phyloP scores from a whole-genome alignment of 1,140 invertebrate genomes.

The Pristionchus pacificus region DNA sequence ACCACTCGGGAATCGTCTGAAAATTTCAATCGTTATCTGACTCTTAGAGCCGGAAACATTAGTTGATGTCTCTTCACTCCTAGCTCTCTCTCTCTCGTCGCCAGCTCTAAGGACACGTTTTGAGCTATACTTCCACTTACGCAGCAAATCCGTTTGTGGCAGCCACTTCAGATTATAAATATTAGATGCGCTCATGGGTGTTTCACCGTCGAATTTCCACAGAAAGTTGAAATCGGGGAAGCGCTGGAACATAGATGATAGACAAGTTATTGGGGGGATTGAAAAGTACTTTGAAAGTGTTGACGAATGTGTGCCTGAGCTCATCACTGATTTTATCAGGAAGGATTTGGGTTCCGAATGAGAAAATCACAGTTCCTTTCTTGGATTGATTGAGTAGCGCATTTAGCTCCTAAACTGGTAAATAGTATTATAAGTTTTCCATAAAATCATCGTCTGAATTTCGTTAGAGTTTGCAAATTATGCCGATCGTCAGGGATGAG shows the following conservation, averaged over 20 bases:
- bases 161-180: slow-evolving; percentile 22
- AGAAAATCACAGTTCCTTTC: slow-evolving; percentile 25
- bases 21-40: too few relatives aligned
- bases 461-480: too few relatives aligned
- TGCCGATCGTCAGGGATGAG: too few relatives aligned
- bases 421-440: too few relatives aligned
- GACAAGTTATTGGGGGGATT: too few relatives aligned
- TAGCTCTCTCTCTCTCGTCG: too few relatives aligned
- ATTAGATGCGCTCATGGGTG: slow-evolving; percentile 16
- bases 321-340: not conserved
- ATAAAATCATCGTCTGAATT: too few relatives aligned
- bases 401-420: slow-evolving; percentile 11
- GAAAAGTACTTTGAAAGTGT: not conserved
- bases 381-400: slow-evolving; percentile 1
- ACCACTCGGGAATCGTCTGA: slow-evolving; percentile 23
- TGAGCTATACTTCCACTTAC: slow-evolving; percentile 7
- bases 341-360: slow-evolving; percentile 18
- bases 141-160: slow-evolving; percentile 27
- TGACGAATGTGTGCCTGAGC: not conserved
- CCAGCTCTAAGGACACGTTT: too few relatives aligned
- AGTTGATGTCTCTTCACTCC: not conserved
- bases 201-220: slow-evolving; percentile 14
- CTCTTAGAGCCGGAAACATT: too few relatives aligned
- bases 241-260: not conserved
- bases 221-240: slow-evolving; percentile 21